phyloP scores from a whole-genome alignment of 2,888 invertebrate species.

The Cerastoderma edule region DNA sequence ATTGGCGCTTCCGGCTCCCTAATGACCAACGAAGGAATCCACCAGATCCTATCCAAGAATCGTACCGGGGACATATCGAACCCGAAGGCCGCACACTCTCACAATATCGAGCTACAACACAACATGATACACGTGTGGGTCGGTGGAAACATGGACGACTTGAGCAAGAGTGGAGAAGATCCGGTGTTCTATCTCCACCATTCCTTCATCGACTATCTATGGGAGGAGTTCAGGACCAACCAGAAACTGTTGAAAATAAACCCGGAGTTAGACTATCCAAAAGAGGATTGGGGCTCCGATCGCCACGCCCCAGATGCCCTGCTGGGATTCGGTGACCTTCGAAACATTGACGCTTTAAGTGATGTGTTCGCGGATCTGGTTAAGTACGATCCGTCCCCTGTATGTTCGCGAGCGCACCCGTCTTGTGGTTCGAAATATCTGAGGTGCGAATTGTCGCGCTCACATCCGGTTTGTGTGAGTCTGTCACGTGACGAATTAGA shows the following conservation, averaged over 20 bases:
- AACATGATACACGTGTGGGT: conserved; percentile 61
- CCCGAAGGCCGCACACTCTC: conserved; percentile 41
- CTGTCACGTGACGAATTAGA: conserved; percentile 50
- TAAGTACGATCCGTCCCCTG: conserved; percentile 52
- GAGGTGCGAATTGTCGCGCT: conserved; percentile 41
- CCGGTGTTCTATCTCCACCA: conserved; percentile 65
- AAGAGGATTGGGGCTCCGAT: conserved; percentile 37
- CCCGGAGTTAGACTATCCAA: conserved; percentile 55
- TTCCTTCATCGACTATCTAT: conserved; percentile 62
- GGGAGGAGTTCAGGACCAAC: conserved; percentile 60
- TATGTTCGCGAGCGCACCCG: conserved; percentile 46
- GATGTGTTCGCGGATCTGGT: conserved; percentile 59
- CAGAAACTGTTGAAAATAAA: conserved; percentile 51
- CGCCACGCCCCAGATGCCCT: conserved; percentile 44
- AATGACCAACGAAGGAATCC: conserved; percentile 55
- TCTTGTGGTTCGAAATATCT: conserved; percentile 57
- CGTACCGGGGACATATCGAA: conserved; percentile 49
- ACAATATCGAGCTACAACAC: conserved; percentile 60
- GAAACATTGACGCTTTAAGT: conserved; percentile 57
- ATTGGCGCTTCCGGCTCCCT: conserved; percentile 53
- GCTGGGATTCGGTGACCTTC: conserved; percentile 56
- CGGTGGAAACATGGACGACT: conserved; percentile 63
- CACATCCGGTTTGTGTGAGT: conserved; percentile 53
- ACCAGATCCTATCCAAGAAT: conserved; percentile 53
- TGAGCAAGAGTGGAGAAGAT: conserved; percentile 60